Base-by-base conservation (phyloP, 2,888 invertebrate genomes). In the Leptogaster cylindrica region DNA sequence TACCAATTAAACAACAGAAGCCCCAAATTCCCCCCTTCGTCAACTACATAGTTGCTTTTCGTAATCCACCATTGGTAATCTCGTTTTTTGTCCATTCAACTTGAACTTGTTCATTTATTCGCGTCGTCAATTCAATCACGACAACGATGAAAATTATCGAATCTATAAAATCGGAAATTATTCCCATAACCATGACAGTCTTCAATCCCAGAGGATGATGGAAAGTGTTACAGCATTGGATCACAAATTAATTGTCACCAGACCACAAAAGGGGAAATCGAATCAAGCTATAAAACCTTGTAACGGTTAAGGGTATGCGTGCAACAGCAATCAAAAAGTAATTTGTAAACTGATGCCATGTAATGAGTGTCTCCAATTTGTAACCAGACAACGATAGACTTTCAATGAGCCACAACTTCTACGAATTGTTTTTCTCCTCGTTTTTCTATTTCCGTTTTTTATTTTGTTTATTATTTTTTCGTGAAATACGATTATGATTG, bases 311-410 rank as follows among this genome's bases (percentile, higher is more conserved):
- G 50, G 12, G 27, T n/a, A 27, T 10, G 27, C 16, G 23, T 28
- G 44, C 44, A 61, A 1, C 28, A 28, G 44, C 44, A 61, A 61
- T 61, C 61, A 61, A 61, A 61, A 61, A 61, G 44, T 28, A 61
- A 61, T 61, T 61, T 61, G 61, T 61, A 61, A 61, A 14, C 25
- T 27, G 61, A 61, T 61, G 41, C 61, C 61, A 18, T 44, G 61
- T 61, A 61, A 61, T 61, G 61, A 44, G 44, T 14, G 28, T 27
- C 61, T 41, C 28, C 27, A 6, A 28, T 61, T 61, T 61, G 44
- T 28, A 16, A 41, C 20, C 61, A 41, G n/a, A 16, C 44, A 18
- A 44, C 28, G 27, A 14, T n/a, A 27, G 61, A 61, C 28, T 61
- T 44, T 28, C 18, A 61, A 61, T 44, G 44, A 61, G 28, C 25